phyloP scores from a whole-genome alignment of 2,797 vertebrate genomes.

The Pangasius sanitwongsei region DNA sequence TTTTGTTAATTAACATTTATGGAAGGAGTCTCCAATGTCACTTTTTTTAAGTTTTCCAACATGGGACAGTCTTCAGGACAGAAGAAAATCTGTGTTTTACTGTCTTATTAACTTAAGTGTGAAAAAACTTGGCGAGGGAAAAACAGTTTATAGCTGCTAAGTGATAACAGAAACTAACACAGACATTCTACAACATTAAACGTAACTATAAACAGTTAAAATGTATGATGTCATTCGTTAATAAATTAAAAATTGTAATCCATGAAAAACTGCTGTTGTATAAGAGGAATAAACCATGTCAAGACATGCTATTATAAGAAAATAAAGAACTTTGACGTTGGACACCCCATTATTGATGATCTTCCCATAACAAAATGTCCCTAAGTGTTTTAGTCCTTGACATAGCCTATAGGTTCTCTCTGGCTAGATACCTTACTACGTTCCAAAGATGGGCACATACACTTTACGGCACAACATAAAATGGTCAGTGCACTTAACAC shows the following conservation, averaged over 20 bases:
- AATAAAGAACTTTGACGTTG: background rate
- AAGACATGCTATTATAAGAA: background rate
- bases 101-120: background rate
- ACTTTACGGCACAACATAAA: background rate
- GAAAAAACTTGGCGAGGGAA: background rate
- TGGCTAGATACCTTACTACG: background rate
- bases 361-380: background rate
- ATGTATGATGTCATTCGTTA: background rate
- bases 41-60: background rate
- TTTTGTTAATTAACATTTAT: background rate
- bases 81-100: background rate
- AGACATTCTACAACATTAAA: background rate
- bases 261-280: background rate
- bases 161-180: background rate
- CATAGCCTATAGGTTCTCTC: background rate
- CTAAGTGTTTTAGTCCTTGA: background rate
- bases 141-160: background rate
- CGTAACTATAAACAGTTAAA: background rate
- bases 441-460: background rate
- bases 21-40: background rate
- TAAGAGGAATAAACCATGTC: background rate
- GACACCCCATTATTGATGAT: background rate
- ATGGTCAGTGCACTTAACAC: background rate
- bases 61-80: background rate
- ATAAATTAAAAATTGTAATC: background rate